Conservation (phyloP, 2,113 vertebrate species). For the Cricetomys ansorgei region DNA sequence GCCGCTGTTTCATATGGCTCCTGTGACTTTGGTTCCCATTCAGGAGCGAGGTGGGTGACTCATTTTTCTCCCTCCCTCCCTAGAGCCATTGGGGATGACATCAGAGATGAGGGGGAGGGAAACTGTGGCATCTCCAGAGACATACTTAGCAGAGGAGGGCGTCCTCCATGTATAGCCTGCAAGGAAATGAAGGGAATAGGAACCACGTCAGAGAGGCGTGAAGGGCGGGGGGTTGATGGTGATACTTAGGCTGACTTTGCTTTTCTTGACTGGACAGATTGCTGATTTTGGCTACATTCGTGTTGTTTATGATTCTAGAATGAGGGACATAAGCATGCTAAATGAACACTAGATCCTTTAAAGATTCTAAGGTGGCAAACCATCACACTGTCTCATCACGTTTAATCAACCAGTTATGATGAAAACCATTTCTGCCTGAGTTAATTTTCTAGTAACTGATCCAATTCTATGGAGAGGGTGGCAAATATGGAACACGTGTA, state of each 20-base stretch:
- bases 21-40: constrained; percentile 33
- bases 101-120: constrained; percentile 24
- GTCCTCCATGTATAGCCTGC: not conserved
- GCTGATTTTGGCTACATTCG: not conserved
- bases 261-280: not conserved
- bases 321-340: not conserved
- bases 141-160: not conserved
- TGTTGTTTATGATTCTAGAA: constrained; percentile 13
- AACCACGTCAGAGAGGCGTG: too few relatives aligned
- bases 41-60: not conserved
- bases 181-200: not conserved
- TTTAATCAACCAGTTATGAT: not conserved
- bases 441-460: not conserved
- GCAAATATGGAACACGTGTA: not conserved
- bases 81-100: not conserved
- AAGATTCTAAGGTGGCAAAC: not conserved
- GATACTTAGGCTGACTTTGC: not conserved
- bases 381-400: not conserved
- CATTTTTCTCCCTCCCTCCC: not conserved
- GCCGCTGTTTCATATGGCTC: not conserved
- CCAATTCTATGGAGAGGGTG: not conserved
- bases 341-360: not conserved
- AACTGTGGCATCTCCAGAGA: not conserved
- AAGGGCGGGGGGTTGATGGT: not conserved
- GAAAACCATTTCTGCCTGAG: not conserved